These are phyloP conservation scores for Fregetta grallaria DNA, from an alignment of 2,113 vertebrate species.

Conservation along the genomic window DNA sequence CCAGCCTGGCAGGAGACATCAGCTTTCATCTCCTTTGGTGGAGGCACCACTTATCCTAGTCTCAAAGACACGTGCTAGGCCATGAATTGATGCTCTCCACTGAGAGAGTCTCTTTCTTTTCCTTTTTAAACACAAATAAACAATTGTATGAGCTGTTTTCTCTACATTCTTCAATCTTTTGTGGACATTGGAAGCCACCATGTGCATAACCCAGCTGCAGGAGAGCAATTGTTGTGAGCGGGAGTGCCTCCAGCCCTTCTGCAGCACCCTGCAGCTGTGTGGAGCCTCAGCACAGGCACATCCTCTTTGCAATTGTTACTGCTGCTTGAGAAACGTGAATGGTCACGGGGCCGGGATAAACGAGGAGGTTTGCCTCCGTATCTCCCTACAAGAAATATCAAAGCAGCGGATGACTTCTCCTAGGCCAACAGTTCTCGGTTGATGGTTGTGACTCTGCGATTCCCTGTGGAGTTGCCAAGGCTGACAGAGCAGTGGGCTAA, in stretches of 20 bases:
- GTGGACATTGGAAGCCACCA: not conserved
- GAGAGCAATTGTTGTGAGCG: rapidly evolving
- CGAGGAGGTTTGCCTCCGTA: not conserved
- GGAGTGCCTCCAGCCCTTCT: not conserved
- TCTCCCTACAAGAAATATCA: not conserved
- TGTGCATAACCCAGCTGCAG: constrained; percentile 20
- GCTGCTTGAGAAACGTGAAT: not conserved
- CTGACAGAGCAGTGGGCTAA: not conserved
- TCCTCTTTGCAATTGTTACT: not conserved
- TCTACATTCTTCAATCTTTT: constrained; percentile 36
- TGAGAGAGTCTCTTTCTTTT: not conserved
- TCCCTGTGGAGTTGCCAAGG: not conserved
- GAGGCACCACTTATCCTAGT: not conserved
- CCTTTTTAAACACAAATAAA: not conserved
- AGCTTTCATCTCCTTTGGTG: not conserved
- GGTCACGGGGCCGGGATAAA: not conserved
- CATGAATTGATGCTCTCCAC: not conserved
- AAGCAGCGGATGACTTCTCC: not conserved
- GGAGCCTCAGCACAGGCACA: not conserved
- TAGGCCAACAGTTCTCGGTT: not conserved
- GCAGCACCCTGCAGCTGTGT: not conserved
- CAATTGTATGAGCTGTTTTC: constrained; percentile 13
- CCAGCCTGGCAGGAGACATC: not conserved
- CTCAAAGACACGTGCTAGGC: not conserved
- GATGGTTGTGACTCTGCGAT: rapidly evolving